Evolutionary conservation across 2,888 invertebrate species (phyloP).

Genomic region (Sthenelais limicola): DNA sequence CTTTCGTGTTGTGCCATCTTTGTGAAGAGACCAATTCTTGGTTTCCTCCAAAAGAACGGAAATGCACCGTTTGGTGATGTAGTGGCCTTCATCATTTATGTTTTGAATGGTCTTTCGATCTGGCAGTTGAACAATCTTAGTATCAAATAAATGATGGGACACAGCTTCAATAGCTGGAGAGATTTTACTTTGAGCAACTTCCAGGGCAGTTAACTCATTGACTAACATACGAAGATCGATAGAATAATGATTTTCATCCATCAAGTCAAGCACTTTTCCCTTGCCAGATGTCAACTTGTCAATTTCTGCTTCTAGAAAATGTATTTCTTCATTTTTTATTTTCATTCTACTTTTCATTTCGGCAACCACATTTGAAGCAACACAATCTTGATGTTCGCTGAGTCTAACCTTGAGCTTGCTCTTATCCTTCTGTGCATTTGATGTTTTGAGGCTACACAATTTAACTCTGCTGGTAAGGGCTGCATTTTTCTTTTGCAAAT

Average conservation of each 20-base stretch:
- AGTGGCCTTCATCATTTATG: constrained; percentile 25
- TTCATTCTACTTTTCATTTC: not conserved
- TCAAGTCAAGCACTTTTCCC: not conserved
- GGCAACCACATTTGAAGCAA: not conserved
- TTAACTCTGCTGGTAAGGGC: not conserved
- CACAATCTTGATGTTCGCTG: not conserved
- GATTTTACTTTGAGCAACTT: constrained; percentile 8
- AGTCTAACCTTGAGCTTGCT: not conserved
- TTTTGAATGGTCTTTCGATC: constrained; percentile 2
- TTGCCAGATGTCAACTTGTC: not conserved
- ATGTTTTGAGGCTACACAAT: not conserved
- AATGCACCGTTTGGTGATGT: not conserved
- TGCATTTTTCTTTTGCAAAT: not conserved
- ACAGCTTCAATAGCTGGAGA: constrained; percentile 9
- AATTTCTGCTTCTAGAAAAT: not conserved
- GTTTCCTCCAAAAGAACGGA: not conserved
- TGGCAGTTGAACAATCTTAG: not conserved
- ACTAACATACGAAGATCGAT: not conserved
- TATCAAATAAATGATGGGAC: not conserved
- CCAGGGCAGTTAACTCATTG: constrained; percentile 20
- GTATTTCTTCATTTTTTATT: constrained; percentile 5
- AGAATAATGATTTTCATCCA: not conserved
- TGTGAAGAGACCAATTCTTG: not conserved
- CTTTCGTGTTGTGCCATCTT: constrained; percentile 14
- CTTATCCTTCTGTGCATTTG: not conserved